phyloP scores from a whole-genome alignment of 2,797 vertebrate species.

The Tamandua tetradactyla region DNA sequence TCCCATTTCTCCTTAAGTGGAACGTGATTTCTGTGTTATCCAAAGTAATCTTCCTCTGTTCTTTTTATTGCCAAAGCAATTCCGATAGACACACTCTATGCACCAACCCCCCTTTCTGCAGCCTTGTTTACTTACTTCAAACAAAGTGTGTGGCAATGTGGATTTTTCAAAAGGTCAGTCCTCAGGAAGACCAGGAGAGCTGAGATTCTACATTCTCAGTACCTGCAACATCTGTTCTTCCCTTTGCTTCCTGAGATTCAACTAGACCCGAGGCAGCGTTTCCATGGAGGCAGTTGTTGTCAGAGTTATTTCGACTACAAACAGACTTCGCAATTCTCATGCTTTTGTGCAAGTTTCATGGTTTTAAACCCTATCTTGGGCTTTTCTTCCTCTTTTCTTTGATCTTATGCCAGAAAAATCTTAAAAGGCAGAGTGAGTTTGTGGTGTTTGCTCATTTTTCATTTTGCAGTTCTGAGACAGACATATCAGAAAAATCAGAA shows the following conservation, averaged over 20 bases:
- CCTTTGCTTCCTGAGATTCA: slow-evolving; percentile 73
- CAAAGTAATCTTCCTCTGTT: slow-evolving; percentile 21
- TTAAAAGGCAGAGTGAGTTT: slow-evolving; percentile 74
- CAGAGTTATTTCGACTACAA: slow-evolving; percentile 80
- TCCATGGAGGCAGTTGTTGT: slow-evolving; percentile 80
- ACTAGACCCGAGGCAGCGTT: slow-evolving; percentile 67
- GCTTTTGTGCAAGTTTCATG: slow-evolving; percentile 78
- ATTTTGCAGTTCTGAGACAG: slow-evolving; percentile 73
- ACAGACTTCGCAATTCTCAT: slow-evolving; percentile 78
- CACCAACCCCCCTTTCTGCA: neutral
- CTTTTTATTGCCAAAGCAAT: neutral
- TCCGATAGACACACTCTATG: neutral
- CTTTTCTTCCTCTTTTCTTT: slow-evolving; percentile 83
- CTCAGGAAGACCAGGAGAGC: slow-evolving; percentile 25
- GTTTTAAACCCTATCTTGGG: slow-evolving; percentile 81
- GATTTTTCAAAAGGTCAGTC: slow-evolving; percentile 27
- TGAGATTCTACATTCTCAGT: slow-evolving; percentile 50
- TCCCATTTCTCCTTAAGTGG: neutral
- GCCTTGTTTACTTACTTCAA: slow-evolving; percentile 60
- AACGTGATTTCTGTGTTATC: slow-evolving; percentile 1
- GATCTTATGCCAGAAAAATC: slow-evolving; percentile 82
- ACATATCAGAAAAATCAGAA: slow-evolving; percentile 59
- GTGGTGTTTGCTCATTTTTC: slow-evolving; percentile 78
- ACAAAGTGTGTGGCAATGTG: neutral
- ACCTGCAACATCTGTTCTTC: slow-evolving; percentile 69